A percentile compares a stretch with the other conserved stretches of the same genome.
Conservation (phyloP, 2,113 vertebrate genomes). For the Alouatta palliata region DNA sequence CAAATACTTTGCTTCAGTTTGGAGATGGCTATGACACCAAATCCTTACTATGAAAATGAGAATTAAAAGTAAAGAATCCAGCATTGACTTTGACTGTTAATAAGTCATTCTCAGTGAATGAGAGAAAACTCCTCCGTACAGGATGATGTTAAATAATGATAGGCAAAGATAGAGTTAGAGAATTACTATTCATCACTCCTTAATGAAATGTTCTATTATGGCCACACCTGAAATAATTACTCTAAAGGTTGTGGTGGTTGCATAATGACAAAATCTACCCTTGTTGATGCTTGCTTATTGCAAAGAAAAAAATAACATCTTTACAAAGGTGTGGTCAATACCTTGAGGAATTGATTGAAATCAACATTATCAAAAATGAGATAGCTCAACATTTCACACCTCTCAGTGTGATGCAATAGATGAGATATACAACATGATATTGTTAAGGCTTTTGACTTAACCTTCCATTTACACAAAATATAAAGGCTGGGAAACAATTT, state of each 20-base stretch:
- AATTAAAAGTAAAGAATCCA: neutral
- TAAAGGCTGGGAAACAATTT: neutral
- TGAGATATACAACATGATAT: neutral
- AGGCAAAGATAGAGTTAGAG: neutral
- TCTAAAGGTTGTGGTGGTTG: neutral
- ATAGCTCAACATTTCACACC: neutral
- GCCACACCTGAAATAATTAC: neutral
- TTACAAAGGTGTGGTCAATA: neutral
- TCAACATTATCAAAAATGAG: neutral
- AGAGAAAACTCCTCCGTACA: neutral
- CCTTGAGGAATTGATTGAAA: neutral
- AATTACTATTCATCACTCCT: neutral
- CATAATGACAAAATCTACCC: neutral
- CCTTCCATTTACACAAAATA: neutral
- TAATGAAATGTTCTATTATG: neutral
- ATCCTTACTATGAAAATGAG: neutral
- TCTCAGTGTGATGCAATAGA: neutral
- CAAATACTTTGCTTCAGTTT: neutral
- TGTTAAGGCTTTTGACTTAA: neutral
- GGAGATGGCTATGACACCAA: neutral
- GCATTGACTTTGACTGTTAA: neutral
- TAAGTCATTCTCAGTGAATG: neutral
- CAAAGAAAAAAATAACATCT: neutral
- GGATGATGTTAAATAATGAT: neutral
- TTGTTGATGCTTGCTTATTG: neutral